Conservation (phyloP, 2,888 invertebrate species). For the Athetis lepigone region DNA sequence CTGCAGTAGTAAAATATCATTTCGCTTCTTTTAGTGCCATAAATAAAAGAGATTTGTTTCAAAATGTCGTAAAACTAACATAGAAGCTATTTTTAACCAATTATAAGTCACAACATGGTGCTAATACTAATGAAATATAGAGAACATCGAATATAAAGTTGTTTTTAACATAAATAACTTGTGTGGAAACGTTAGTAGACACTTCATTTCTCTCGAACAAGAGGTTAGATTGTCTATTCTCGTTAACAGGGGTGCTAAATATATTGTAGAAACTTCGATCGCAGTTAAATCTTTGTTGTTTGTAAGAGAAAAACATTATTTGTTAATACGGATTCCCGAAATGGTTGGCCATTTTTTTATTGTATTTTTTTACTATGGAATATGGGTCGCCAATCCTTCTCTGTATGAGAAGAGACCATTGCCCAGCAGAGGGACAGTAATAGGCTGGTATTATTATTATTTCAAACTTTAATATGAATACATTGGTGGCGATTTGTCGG, state of each 20-base stretch:
- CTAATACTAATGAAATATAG: constrained; percentile 28
- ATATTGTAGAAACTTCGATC: constrained; percentile 1
- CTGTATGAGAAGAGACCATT: too few relatives aligned
- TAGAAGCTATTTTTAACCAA: constrained; percentile 6
- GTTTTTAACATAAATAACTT: constrained; percentile 37
- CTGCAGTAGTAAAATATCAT: too few relatives aligned
- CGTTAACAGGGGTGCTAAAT: constrained; percentile 24
- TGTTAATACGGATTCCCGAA: too few relatives aligned
- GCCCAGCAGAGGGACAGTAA: too few relatives aligned
- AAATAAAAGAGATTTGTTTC: not conserved
- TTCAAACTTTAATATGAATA: too few relatives aligned
- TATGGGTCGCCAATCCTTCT: too few relatives aligned
- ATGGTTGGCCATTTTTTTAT: too few relatives aligned
- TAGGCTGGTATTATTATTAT: too few relatives aligned
- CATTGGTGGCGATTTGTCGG: too few relatives aligned
- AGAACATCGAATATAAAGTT: constrained; percentile 30
- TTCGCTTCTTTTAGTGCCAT: not conserved
- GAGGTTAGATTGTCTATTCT: constrained; percentile 24
- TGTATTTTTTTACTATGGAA: too few relatives aligned
- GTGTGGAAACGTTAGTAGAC: constrained; percentile 19
- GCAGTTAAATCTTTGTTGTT: not conserved
- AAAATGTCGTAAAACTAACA: not conserved
- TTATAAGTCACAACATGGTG: constrained; percentile 9
- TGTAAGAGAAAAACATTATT: too few relatives aligned
- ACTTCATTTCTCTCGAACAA: constrained; percentile 23